Percentiles rank a stretch among this genome's conserved stretches.
These are phyloP conservation scores for Xylota segnis DNA, from an alignment of 2,888 invertebrate species.

Conservation along the genomic window DNA sequence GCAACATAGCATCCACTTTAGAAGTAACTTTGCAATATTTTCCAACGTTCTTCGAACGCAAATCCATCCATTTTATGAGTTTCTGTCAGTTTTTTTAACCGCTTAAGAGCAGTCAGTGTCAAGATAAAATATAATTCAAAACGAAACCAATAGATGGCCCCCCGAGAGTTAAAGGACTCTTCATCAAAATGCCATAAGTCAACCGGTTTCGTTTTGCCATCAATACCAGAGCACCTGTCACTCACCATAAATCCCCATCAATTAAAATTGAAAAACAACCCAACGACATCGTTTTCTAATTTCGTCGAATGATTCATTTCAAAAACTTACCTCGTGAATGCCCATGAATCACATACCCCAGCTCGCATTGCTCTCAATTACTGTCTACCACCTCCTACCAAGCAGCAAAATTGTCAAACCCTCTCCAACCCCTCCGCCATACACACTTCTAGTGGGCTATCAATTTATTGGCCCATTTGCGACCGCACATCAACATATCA, in stretches of 20 bases:
- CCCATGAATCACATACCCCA: constrained; percentile 55
- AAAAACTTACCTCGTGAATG: constrained; percentile 34
- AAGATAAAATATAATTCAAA: no score
- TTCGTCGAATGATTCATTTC: constrained; percentile 47
- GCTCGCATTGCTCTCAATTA: constrained; percentile 27
- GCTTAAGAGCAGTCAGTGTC: no score
- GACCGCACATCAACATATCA: constrained; percentile 30
- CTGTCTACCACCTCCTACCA: not conserved
- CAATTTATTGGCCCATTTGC: constrained; percentile 63
- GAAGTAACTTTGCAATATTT: no score
- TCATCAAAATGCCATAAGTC: no score
- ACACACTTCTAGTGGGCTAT: not conserved
- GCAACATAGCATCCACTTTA: no score
- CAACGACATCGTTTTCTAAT: constrained; percentile 25
- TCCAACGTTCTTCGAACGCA: no score
- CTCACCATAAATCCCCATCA: constrained; percentile 10
- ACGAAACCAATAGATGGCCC: no score
- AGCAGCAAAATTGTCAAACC: constrained; percentile 25
- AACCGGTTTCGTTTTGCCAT: no score
- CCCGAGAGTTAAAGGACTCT: no score
- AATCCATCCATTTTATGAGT: no score
- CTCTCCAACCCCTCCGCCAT: not conserved
- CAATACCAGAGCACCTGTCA: not conserved
- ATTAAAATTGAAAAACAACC: constrained; percentile 8
- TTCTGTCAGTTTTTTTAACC: no score